A percentile compares a stretch with the other conserved stretches of the same genome.
These are phyloP conservation scores for Montipora capitata DNA, from an alignment of 92 coral and sea anemone species.

Conservation along the genomic window DNA sequence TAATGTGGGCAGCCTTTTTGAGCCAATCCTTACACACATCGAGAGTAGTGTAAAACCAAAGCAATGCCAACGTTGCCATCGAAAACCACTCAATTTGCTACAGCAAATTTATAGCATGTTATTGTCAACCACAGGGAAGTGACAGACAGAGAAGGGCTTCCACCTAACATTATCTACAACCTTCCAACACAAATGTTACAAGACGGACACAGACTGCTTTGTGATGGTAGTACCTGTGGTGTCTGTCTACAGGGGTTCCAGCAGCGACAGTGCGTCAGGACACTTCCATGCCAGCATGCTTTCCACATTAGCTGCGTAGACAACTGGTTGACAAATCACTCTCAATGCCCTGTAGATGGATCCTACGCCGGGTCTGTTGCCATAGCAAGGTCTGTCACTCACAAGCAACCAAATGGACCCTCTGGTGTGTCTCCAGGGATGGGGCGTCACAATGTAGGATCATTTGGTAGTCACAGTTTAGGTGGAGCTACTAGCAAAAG, in stretches of 20 bases:
- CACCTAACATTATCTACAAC: conserved; percentile 88
- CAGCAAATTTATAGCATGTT: not conserved
- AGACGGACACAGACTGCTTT: conserved; percentile 84
- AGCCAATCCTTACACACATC: no score
- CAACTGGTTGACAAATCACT: conserved; percentile 92
- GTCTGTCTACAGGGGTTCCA: conserved; percentile 87
- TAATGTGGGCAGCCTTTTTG: no score
- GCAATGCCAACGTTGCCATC: no score
- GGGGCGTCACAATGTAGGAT: not conserved
- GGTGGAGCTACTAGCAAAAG: conserved; percentile 52
- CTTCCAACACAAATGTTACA: conserved; percentile 88
- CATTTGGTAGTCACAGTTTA: not conserved
- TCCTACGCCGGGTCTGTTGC: conserved; percentile 49
- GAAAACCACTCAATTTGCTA: not conserved
- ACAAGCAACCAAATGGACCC: conserved; percentile 5
- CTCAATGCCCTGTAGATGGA: conserved; percentile 95
- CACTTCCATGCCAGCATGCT: conserved; percentile 88
- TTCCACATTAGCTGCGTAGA: conserved; percentile 96
- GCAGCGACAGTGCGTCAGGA: conserved; percentile 81
- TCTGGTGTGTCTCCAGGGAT: conserved; percentile 9
- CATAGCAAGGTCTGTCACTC: conserved; percentile 9
- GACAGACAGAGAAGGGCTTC: conserved; percentile 84
- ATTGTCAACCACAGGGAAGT: conserved; percentile 72
- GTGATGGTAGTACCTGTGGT: conserved; percentile 80
- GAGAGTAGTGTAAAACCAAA: no score